Conservation (phyloP, 2,797 vertebrate species). For the Heterohyrax brucei region DNA sequence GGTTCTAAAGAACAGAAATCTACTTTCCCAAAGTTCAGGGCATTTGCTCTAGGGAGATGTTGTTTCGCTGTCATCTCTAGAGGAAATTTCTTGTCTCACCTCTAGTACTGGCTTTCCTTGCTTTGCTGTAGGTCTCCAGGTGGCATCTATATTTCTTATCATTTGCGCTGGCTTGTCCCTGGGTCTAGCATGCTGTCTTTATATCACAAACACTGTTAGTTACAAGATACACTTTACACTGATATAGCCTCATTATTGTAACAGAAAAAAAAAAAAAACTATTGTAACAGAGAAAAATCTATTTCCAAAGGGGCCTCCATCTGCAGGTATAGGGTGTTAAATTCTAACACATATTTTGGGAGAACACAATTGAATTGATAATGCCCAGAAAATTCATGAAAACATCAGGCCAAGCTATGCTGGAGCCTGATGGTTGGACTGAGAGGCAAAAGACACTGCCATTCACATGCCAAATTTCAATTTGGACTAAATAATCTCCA, state of each 20-base stretch:
- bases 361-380: not conserved
- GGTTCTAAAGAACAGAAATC: not conserved
- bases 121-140: not conserved
- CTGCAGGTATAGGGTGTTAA: not conserved
- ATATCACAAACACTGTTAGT: not conserved
- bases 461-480: not conserved
- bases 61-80: too few relatives aligned
- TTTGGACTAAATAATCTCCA: not conserved
- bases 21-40: not conserved
- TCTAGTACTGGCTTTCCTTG: not conserved
- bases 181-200: not conserved
- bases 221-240: not conserved
- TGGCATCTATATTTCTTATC: not conserved
- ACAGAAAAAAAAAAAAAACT: not conserved
- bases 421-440: not conserved
- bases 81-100: not conserved
- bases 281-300: not conserved
- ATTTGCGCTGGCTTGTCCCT: not conserved
- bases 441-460: not conserved
- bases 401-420: not conserved
- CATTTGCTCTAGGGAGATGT: not conserved
- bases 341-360: not conserved
- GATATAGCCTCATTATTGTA: not conserved
- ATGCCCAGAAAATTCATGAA: not conserved
- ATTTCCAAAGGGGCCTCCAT: not conserved